phyloP scores from a whole-genome alignment of 2,797 vertebrate genomes.

The Hafferia zeledoni region DNA sequence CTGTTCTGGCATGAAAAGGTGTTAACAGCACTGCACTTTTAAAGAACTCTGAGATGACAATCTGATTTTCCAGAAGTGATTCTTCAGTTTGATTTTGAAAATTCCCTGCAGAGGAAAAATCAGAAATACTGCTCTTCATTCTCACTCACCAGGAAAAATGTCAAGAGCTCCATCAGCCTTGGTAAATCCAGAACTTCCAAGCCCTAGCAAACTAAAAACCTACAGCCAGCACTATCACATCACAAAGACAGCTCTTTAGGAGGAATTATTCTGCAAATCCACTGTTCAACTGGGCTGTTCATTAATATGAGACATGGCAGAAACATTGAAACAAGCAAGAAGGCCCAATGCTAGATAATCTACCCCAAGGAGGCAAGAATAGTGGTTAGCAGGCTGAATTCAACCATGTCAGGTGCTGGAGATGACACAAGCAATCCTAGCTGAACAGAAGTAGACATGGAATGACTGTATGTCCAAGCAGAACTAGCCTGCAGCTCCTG shows the following conservation, averaged over 20 bases:
- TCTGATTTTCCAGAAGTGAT: constrained; percentile 21
- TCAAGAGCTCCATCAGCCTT: neutral
- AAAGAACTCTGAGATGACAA: constrained; percentile 32
- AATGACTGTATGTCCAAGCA: neutral
- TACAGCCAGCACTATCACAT: neutral
- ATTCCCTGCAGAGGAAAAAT: constrained; percentile 3
- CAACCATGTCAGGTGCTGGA: neutral
- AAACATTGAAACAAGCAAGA: neutral
- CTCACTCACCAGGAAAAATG: neutral
- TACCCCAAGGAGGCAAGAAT: neutral
- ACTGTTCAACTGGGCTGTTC: neutral
- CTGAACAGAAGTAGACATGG: neutral
- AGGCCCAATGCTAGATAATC: neutral
- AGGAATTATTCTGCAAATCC: neutral
- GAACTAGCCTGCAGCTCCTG: neutral
- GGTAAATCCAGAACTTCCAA: neutral
- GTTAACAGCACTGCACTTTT: constrained; percentile 18
- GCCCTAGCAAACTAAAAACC: neutral
- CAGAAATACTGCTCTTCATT: constrained; percentile 37
- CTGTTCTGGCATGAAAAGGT: constrained; percentile 36
- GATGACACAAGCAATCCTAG: neutral
- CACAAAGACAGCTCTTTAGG: neutral
- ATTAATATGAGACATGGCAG: neutral
- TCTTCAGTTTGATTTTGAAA: constrained; percentile 41
- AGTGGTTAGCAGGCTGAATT: neutral